Evolutionary conservation across 2,113 vertebrate genomes (phyloP).

Genomic region (Crotalus helleri): DNA sequence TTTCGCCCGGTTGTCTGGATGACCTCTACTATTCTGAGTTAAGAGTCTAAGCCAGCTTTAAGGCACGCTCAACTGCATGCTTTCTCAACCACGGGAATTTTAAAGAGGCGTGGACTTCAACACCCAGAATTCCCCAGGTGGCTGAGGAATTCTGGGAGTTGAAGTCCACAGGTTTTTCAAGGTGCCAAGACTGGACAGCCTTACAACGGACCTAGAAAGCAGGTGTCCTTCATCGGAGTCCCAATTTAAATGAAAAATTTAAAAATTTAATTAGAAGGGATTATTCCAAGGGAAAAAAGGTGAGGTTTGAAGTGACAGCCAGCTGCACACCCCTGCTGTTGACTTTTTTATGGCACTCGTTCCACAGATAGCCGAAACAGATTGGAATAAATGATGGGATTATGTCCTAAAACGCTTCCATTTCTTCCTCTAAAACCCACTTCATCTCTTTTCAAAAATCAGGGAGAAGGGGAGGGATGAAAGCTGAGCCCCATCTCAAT

Average conservation of each 20-base stretch:
- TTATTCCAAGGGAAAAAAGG: background rate
- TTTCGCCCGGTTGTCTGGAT: too few species aligned
- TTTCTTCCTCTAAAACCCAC: too few species aligned
- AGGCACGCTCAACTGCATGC: background rate
- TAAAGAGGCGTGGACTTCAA: too few species aligned
- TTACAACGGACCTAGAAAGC: accelerated
- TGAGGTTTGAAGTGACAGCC: background rate
- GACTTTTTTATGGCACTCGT: background rate
- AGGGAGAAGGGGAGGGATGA: accelerated
- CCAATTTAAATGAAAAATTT: background rate
- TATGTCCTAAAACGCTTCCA: background rate
- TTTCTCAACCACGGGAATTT: too few species aligned
- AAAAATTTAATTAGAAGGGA: background rate
- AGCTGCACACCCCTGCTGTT: background rate
- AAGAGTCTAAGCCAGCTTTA: background rate
- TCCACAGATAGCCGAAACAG: background rate
- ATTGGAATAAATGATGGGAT: background rate
- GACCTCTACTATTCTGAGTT: background rate
- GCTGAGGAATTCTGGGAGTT: too few species aligned
- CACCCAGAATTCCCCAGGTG: too few species aligned
- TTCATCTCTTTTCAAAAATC: background rate
- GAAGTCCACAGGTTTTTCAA: too few species aligned
- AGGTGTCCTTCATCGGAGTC: background rate
- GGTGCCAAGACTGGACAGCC: too few species aligned
- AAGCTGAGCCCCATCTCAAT: background rate